phyloP scores from a whole-genome alignment of 37 sponge, comb jelly and placozoan species.

The Corticium candelabrum region DNA sequence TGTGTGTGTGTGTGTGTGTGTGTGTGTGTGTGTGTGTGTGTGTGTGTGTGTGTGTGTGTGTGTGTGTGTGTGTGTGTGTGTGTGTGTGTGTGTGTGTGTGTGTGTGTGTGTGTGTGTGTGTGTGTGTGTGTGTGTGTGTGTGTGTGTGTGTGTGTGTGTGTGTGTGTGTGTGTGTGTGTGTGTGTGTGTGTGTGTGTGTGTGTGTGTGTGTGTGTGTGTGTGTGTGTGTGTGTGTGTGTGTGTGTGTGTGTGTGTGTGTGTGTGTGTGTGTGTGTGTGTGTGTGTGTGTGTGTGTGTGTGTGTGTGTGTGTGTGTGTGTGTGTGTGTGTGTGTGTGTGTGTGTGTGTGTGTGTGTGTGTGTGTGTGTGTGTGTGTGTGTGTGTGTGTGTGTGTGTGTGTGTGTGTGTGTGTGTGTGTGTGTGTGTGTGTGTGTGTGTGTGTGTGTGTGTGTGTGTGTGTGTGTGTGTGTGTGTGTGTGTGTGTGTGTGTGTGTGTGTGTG shows the following conservation, averaged over 20 bases:
- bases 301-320: conserved; percentile 10
- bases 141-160: background rate
- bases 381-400: conserved; percentile 13
- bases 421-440: conserved; percentile 11
- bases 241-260: background rate
- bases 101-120: background rate
- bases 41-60: conserved; percentile 14
- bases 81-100: conserved; percentile 13
- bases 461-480: conserved; percentile 14
- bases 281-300: background rate
- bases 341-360: conserved; percentile 12
- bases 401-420: background rate
- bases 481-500: background rate
- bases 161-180: background rate
- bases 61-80: background rate
- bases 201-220: background rate
- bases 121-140: conserved; percentile 5
- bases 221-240: conserved; percentile 10
- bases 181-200: conserved; percentile 11
- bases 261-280: conserved; percentile 11
- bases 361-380: background rate
- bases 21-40: background rate
- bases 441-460: background rate
- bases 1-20: conserved; percentile 11
- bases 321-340: background rate